Evolutionary conservation across 2,797 vertebrate genomes (phyloP), one percentile per base, ranked within the genome.

Genomic region (Syngnathus acus): DNA sequence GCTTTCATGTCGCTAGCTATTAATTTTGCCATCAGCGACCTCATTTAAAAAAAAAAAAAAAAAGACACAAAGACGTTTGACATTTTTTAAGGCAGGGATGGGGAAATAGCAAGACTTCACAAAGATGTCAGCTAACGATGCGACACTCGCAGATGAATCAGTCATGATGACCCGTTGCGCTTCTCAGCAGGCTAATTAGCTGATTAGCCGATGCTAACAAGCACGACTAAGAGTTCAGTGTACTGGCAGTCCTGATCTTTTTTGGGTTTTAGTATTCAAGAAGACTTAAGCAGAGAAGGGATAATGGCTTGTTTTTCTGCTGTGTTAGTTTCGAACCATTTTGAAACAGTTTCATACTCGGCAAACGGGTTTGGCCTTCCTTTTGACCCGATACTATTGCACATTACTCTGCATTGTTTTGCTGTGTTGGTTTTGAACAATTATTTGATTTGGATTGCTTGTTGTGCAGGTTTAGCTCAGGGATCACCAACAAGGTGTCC

Each of bases 1-100:
- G 65, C 21, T 79, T 72, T 80, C 47, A 61, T 26, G 45, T 53
- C 17, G 43, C 9, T 14, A 8, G 8, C 32, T 64, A 11, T 74
- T 70, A 38, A 58, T 45, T 4, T 16, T 11, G 4, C 32, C 2
- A 37, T 59, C 7, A 10, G 38, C 51, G 63, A 51, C 60, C 60
- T 62, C 21, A 19, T 26, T n/a, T 8, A 50, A 50, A 50, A 16
- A 57, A 7, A 57, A 32, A 17, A 19, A 8, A 17, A 57, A 37
- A 26, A 32, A n/a, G n/a, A n/a, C n/a, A n/a, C n/a, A n/a, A 32
- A 17, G 7, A 8, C 14, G 13, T 17, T 58, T 37, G 55, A 2
- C 26, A 21, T 38, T 14, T 32, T 16, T 7, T 58, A 37, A 58
- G 13, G 55, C 55, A 4, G 32, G 14, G 26, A 37, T 58, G 3